Base-by-base conservation (phyloP, 2,113 vertebrate genomes). In the Aphelocoma coerulescens region DNA sequence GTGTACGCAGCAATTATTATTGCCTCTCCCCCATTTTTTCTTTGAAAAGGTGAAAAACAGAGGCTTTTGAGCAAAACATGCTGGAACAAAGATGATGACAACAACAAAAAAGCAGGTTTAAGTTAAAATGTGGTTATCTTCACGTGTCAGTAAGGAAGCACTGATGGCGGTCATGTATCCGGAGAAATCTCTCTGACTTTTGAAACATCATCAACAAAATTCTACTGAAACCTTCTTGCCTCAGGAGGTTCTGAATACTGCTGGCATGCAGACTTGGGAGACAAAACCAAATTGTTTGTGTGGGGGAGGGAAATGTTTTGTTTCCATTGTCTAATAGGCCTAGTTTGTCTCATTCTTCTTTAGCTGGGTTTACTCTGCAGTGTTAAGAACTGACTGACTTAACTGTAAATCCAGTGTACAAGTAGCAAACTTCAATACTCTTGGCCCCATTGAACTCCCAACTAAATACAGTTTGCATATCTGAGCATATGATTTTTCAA, bases 61-160 rank as follows among this genome's bases (percentile, higher is more conserved):
- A 51, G 26, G 6, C 17, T 41, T 22, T 28, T 2, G 3, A 80
- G 63, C 0, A 5, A 69, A 91, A 52, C 48, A 41, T 0, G 0
- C 7, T 35, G 65, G 39, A 63, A 67, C 12, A 84, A 85, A 16
- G 8, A 1, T 2, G 9, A 51, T 4, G 5, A 51, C 24, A 55
- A 12, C 11, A 54, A 48, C 1, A 63, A 49, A 32, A 65, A 59
- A 13, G 1, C 6, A 76, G 6, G 16, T 54, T 73, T 66, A 69
- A 88, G 22, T 62, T 77, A 83, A 75, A 81, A 86, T n/a, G 44
- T 44, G 11, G 7, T 43, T 86, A 17, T 39, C 14, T n/a, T 44
- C 58, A 28, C 3, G 1, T 33, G 22, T 23, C 20, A 61, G 3
- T 49, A 78, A 43, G 22, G 61, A 75, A 55, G 16, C 19, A 44